phyloP scores from a whole-genome alignment of 2,888 invertebrate genomes.

The Rhopalosiphum nymphaeae region DNA sequence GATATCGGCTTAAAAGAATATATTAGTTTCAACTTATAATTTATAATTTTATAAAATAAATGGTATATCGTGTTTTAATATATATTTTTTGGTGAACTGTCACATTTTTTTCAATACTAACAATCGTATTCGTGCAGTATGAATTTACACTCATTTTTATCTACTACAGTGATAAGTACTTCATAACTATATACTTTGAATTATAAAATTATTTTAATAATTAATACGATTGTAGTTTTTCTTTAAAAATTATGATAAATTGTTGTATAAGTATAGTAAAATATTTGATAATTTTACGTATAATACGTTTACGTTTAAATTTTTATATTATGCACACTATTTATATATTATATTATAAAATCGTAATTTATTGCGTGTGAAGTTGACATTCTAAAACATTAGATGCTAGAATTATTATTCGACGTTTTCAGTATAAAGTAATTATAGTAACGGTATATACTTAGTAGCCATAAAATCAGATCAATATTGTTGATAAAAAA shows the following conservation, averaged over 20 bases:
- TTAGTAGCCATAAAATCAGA: too few relatives aligned
- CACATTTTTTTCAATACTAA: background rate
- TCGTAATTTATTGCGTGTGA: background rate
- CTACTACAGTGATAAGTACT: background rate
- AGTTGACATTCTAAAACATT: background rate
- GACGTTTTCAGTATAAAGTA: background rate
- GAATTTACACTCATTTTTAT: background rate
- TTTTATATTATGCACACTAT: too few relatives aligned
- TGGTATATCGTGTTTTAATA: background rate
- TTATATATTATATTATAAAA: background rate
- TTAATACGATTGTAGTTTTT: background rate
- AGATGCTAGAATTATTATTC: background rate
- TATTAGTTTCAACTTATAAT: background rate
- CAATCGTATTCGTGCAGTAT: background rate
- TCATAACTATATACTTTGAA: too few relatives aligned
- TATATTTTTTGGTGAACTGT: rapidly evolving
- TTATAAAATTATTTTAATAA: background rate
- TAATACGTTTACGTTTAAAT: too few relatives aligned
- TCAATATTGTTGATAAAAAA: too few relatives aligned
- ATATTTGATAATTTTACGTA: too few relatives aligned
- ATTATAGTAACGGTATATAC: too few relatives aligned
- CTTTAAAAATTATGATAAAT: background rate
- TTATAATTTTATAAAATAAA: background rate
- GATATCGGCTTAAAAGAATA: background rate
- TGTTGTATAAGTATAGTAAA: too few relatives aligned